These are phyloP conservation scores for Lethocerus indicus DNA, from an alignment of 1,140 invertebrate genomes.

Conservation along the genomic window DNA sequence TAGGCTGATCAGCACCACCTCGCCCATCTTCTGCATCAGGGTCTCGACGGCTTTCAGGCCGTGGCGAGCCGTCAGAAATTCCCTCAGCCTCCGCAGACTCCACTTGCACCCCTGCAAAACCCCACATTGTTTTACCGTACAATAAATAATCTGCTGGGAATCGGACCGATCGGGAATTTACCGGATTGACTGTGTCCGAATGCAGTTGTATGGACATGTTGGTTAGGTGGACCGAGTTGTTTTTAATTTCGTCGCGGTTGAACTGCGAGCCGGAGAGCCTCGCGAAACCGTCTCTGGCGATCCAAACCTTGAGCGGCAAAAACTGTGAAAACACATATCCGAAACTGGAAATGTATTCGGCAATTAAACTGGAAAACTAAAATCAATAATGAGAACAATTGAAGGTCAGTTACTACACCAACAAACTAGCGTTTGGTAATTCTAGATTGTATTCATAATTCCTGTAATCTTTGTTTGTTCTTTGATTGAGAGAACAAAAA, in stretches of 20 bases:
- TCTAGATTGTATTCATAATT: too few relatives aligned
- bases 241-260: conserved; percentile 29
- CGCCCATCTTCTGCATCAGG: conserved; percentile 35
- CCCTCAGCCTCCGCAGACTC: conserved; percentile 24
- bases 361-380: neutral
- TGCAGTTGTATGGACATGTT: conserved; percentile 40
- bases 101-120: conserved; percentile 24
- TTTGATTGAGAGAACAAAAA: too few relatives aligned
- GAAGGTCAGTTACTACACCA: too few relatives aligned
- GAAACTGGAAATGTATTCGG: neutral
- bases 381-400: neutral
- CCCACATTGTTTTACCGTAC: neutral
- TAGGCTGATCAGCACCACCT: conserved; percentile 34
- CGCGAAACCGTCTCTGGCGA: conserved; percentile 42
- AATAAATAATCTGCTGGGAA: neutral
- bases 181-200: neutral
- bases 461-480: too few relatives aligned
- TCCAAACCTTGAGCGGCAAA: conserved; percentile 41
- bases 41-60: conserved; percentile 26
- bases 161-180: neutral
- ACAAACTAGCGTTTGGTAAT: too few relatives aligned
- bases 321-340: conserved; percentile 20
- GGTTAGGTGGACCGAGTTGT: conserved; percentile 34
- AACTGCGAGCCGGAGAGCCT: conserved; percentile 39
- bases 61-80: conserved; percentile 25